These are phyloP conservation scores for Exephanes ischioxanthus DNA, from an alignment of 2,888 invertebrate genomes.

Conservation along the genomic window DNA sequence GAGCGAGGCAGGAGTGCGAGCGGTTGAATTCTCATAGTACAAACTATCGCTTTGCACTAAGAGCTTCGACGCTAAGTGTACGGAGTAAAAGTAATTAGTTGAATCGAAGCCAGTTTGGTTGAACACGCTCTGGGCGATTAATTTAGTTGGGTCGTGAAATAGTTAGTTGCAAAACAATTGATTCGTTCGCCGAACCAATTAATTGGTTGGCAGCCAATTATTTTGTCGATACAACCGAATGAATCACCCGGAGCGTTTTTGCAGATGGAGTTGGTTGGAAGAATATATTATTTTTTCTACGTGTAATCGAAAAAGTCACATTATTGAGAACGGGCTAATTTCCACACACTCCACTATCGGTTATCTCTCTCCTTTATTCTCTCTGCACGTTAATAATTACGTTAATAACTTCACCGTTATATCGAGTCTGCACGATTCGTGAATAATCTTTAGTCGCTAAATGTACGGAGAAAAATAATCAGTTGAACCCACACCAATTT, in stretches of 20 bases:
- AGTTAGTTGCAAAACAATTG: not conserved
- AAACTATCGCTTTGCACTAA: not conserved
- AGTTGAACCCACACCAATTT: not conserved
- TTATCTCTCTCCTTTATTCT: constrained; percentile 45
- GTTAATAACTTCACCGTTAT: constrained; percentile 73
- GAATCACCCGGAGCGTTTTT: too few relatives aligned
- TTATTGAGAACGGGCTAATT: constrained; percentile 29
- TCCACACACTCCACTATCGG: constrained; percentile 25
- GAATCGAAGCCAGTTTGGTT: not conserved
- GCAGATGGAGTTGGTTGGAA: too few relatives aligned
- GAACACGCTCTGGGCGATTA: not conserved
- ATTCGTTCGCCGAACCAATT: too few relatives aligned
- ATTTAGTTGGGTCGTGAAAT: not conserved
- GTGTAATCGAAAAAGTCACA: not conserved
- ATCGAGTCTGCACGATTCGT: constrained; percentile 42
- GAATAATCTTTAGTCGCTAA: constrained; percentile 34
- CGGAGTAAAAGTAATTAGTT: not conserved
- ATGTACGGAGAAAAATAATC: not conserved
- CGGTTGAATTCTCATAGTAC: constrained; percentile 1
- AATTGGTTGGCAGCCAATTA: too few relatives aligned
- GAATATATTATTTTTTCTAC: too few relatives aligned
- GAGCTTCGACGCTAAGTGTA: not conserved
- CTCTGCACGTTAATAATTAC: constrained; percentile 58
- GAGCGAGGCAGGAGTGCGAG: not conserved
- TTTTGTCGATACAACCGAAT: too few relatives aligned